These are phyloP conservation scores for Plutomurus gul DNA, from an alignment of 1,140 invertebrate species.

Conservation along the genomic window DNA sequence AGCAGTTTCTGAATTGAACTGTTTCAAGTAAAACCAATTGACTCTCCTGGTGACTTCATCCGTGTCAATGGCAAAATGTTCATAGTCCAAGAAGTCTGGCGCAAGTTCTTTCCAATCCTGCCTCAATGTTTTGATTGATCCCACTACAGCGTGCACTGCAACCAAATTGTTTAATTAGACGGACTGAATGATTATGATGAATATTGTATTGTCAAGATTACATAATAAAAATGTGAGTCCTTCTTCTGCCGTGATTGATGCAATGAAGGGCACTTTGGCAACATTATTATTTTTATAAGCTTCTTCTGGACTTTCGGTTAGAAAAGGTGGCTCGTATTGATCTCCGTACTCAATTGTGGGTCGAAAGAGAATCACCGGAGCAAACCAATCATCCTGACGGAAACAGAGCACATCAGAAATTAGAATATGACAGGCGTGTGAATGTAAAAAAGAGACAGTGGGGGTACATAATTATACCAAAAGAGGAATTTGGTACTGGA, in stretches of 20 bases:
- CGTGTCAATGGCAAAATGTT: neutral
- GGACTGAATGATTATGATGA: neutral
- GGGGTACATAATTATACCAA: neutral
- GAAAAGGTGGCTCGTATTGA: constrained; percentile 10
- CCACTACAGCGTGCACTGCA: constrained; percentile 22
- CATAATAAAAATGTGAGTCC: constrained; percentile 16
- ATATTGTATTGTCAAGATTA: neutral
- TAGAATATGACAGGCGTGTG: too few species aligned
- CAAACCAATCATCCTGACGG: constrained; percentile 27
- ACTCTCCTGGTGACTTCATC: constrained; percentile 8
- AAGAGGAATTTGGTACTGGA: constrained; percentile 13
- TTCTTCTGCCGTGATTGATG: constrained; percentile 30
- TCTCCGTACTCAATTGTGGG: constrained; percentile 10
- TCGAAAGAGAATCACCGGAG: constrained; percentile 33
- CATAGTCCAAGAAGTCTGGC: constrained; percentile 1
- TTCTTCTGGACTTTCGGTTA: constrained; percentile 29
- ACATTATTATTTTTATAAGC: constrained; percentile 33
- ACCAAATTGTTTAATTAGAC: neutral
- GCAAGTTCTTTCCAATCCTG: neutral
- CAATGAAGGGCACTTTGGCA: constrained; percentile 37
- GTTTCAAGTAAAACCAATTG: constrained; percentile 12
- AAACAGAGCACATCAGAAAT: neutral
- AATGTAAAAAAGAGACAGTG: neutral
- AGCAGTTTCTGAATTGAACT: neutral
- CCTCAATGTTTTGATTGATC: neutral